Base-by-base conservation (phyloP, 2,888 invertebrate species). In the Rhamnusium bicolor region DNA sequence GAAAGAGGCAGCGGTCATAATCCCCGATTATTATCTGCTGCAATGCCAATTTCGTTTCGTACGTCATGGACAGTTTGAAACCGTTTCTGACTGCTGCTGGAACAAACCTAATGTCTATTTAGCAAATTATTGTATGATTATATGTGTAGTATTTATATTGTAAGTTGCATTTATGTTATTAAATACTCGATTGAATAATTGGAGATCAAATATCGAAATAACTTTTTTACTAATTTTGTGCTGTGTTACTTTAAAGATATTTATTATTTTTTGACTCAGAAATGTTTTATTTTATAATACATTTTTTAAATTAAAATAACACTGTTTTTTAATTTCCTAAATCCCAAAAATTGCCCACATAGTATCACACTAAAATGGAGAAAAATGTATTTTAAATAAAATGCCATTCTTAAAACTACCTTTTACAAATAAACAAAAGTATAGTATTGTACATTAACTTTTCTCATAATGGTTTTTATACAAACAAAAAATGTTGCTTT, bases 321-420 rank as follows among this genome's bases (percentile, higher is more conserved):
- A 58, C 29, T 10, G 18, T 32, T 29, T 32, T 29, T 29, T 58
- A 32, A 29, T 58, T 32, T 10, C 18, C 18, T 58, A 32, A 16
- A 16, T 58, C 32, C 32, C 32, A 7, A 24, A 32, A 2, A 16
- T 58, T 58, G 16, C 18, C 16, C 16, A 16, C 29, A n/a, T 29
- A 27, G 10, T 58, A 29, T 58, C 58, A 58, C 58, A 58, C 24
- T 56, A 7, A 27, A 14, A 56, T n/a, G n/a, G n/a, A n/a, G n/a
- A n/a, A n/a, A n/a, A n/a, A n/a, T n/a, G n/a, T n/a, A n/a, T n/a
- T n/a, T n/a, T n/a, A n/a, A n/a, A n/a, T n/a, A n/a, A n/a, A n/a
- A n/a, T n/a, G n/a, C n/a, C n/a, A n/a, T n/a, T 24, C 3, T 2
- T 24, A 24, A 24, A 24, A 24, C 24, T 24, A n/a, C 12, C n/a